phyloP scores from a whole-genome alignment of 1,140 invertebrate species.

The Nymphalis io region DNA sequence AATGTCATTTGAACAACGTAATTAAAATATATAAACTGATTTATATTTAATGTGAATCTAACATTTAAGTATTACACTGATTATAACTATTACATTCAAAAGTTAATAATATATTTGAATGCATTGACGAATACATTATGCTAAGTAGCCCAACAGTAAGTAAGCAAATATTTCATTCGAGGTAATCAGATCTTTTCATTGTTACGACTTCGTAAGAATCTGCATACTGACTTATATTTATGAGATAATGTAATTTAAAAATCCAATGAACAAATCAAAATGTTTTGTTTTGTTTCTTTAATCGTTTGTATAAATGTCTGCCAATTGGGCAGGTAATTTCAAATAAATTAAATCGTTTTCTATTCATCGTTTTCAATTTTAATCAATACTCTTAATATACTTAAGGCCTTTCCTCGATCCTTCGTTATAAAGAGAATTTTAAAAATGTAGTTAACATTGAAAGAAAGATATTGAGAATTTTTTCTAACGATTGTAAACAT shows the following conservation, averaged over 20 bases:
- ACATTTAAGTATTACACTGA: conserved; percentile 16
- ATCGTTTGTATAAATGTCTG: no score
- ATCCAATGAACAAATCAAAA: no score
- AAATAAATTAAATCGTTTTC: no score
- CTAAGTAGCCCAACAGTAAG: background rate
- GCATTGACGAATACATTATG: conserved; percentile 21
- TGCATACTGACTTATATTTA: background rate
- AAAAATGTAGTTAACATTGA: conserved; percentile 10
- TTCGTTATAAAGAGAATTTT: conserved; percentile 8
- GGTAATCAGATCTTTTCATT: background rate
- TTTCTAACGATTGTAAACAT: conserved; percentile 8
- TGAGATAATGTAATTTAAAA: background rate
- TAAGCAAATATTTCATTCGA: background rate
- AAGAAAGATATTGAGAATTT: conserved; percentile 3
- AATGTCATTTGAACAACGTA: background rate
- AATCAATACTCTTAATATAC: conserved; percentile 12
- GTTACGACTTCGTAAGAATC: background rate
- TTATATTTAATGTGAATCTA: conserved; percentile 7
- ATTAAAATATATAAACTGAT: background rate
- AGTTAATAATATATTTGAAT: conserved; percentile 24
- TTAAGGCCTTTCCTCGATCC: conserved; percentile 23
- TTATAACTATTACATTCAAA: conserved; percentile 16
- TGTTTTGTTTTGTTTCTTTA: no score
- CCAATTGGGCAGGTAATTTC: no score
- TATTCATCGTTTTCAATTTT: background rate